A percentile compares a stretch with the other conserved stretches of the same genome.
These are phyloP conservation scores for Tipula lateralis DNA, from an alignment of 2,888 invertebrate species.

Conservation along the genomic window DNA sequence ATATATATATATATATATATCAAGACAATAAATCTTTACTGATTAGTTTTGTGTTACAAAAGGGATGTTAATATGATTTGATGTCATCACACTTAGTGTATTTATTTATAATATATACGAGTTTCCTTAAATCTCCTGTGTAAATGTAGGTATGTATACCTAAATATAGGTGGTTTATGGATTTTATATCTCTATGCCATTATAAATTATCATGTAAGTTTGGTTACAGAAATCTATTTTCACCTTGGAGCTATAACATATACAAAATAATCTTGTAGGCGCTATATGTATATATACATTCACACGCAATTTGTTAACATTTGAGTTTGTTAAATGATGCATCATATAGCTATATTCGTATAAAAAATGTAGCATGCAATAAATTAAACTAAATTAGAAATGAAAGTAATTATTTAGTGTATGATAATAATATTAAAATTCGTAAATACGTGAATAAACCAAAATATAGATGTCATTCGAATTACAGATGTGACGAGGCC, in stretches of 20 bases:
- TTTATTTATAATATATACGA: not conserved
- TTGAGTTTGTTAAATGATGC: not conserved
- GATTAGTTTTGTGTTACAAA: slow-evolving; percentile 11
- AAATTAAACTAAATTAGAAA: not conserved
- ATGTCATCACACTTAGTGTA: not conserved
- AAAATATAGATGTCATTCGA: too few species aligned
- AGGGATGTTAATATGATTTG: not conserved
- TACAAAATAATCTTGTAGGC: not conserved
- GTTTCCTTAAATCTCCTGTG: not conserved
- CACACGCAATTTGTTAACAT: slow-evolving; percentile 11
- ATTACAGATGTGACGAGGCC: too few species aligned
- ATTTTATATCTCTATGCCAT: not conserved
- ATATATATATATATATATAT: too few species aligned
- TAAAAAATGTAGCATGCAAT: not conserved
- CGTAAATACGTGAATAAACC: too few species aligned
- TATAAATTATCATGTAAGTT: not conserved
- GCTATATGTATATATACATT: not conserved
- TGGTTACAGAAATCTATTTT: not conserved
- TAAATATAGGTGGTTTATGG: not conserved
- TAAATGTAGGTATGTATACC: too few species aligned
- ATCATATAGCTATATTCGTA: not conserved
- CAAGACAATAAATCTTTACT: not conserved
- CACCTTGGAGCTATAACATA: not conserved
- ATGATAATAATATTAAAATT: too few species aligned
- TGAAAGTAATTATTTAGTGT: too few species aligned